Evolutionary conservation across 2,113 vertebrate species (phyloP).

Genomic region (Lonchura striata): DNA sequence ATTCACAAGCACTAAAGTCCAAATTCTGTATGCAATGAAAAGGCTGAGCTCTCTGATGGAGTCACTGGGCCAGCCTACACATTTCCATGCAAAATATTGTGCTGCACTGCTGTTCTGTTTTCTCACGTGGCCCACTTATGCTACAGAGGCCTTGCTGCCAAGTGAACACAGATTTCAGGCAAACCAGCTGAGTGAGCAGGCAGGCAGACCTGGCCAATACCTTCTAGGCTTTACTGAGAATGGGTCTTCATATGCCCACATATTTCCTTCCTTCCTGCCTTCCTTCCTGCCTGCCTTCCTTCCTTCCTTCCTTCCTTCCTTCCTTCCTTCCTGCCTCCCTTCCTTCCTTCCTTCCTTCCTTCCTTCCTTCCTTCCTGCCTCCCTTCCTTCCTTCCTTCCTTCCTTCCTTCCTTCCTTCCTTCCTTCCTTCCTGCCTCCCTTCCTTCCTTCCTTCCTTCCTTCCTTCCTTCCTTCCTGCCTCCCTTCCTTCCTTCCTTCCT

Average conservation of each 20-base stretch:
- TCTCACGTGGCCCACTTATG: not conserved
- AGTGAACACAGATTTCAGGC: not conserved
- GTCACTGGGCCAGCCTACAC: not conserved
- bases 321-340: not conserved
- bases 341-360: not conserved
- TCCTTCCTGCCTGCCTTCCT: not conserved
- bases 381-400: too few relatives aligned
- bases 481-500: too few relatives aligned
- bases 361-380: too few relatives aligned
- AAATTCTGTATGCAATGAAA: not conserved
- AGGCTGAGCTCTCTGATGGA: not conserved
- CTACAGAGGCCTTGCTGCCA: not conserved
- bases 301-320: too few relatives aligned
- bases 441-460: not conserved
- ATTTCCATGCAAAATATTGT: not conserved
- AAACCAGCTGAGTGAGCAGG: not conserved
- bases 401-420: too few relatives aligned
- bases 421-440: not conserved
- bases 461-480: too few relatives aligned
- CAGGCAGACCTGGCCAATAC: not conserved
- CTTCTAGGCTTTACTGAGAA: not conserved
- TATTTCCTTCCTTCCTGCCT: not conserved
- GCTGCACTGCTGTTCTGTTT: fast-evolving
- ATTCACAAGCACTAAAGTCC: not conserved
- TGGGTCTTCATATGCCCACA: not conserved